Conservation (phyloP, 1,140 invertebrate species). For the Pseudomyrmex gracilis region DNA sequence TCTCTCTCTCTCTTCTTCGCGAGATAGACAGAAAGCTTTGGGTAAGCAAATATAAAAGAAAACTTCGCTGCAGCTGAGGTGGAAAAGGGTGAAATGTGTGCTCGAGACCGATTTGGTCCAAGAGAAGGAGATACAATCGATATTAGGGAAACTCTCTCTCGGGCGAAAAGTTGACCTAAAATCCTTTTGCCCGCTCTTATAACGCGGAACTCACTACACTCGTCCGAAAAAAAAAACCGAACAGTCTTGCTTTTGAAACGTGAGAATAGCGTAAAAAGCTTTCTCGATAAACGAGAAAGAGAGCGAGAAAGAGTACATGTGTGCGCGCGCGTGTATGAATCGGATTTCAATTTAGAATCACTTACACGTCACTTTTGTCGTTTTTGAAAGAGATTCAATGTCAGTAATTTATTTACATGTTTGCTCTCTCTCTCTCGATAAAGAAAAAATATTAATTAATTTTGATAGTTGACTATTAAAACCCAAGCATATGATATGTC, state of each 20-base stretch:
- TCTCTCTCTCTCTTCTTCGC: constrained; percentile 1
- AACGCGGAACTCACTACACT: constrained; percentile 21
- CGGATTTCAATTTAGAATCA: background rate
- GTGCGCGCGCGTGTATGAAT: background rate
- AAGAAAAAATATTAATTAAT: background rate
- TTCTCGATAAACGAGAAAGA: constrained; percentile 18
- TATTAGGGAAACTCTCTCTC: constrained; percentile 51
- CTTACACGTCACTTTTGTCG: background rate
- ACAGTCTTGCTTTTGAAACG: constrained; percentile 17
- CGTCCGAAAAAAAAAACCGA: background rate
- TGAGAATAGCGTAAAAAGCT: constrained; percentile 27
- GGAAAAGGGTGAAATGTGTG: constrained; percentile 47
- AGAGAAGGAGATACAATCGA: constrained; percentile 41
- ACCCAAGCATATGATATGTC: no score
- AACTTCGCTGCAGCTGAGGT: constrained; percentile 33
- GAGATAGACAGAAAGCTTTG: constrained; percentile 15
- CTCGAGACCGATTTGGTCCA: constrained; percentile 15
- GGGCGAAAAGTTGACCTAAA: constrained; percentile 38
- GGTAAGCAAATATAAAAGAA: constrained; percentile 62
- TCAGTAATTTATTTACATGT: constrained; percentile 4
- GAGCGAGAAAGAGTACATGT: background rate
- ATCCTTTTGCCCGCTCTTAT: constrained; percentile 22
- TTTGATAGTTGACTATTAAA: no score
- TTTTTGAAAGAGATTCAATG: background rate
- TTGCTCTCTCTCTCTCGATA: background rate